Percentiles rank a stretch among this genome's conserved stretches.
These are phyloP conservation scores for Epistrophe eligans DNA, from an alignment of 2,888 invertebrate species.

Conservation along the genomic window DNA sequence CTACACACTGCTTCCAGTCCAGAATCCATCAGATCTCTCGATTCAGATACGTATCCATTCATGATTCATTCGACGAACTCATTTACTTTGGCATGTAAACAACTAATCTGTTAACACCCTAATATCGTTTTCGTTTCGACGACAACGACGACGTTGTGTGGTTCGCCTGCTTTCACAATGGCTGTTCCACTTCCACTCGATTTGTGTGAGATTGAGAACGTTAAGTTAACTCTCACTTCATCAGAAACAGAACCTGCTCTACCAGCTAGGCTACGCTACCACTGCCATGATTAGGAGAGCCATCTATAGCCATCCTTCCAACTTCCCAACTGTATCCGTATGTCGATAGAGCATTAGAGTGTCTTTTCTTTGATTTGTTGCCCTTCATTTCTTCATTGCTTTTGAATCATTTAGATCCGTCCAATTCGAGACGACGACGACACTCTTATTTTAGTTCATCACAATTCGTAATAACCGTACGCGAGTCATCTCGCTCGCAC, in stretches of 20 bases:
- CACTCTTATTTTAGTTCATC: conserved; percentile 32
- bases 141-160: conserved; percentile 40
- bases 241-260: conserved; percentile 26
- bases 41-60: conserved; percentile 64
- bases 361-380: conserved; percentile 73
- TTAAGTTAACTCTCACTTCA: conserved; percentile 31
- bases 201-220: conserved; percentile 21
- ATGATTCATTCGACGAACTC: conserved; percentile 78
- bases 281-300: conserved; percentile 24
- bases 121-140: conserved; percentile 74
- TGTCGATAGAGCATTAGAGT: conserved; percentile 41
- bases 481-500: conserved; percentile 27
- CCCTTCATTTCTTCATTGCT: conserved; percentile 65
- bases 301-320: conserved; percentile 43
- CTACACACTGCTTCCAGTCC: conserved; percentile 5
- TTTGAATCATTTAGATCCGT: conserved; percentile 63
- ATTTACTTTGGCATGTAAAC: conserved; percentile 84
- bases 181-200: conserved; percentile 44
- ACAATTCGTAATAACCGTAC: conserved; percentile 11
- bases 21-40: conserved; percentile 21
- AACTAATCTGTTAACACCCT: conserved; percentile 83
- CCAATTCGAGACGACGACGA: conserved; percentile 60
- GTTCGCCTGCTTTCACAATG: conserved; percentile 56
- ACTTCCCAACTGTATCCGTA: conserved; percentile 10
- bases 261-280: neutral